Base-by-base conservation (phyloP, 2,888 invertebrate genomes). In the Cephus rjabovi region DNA sequence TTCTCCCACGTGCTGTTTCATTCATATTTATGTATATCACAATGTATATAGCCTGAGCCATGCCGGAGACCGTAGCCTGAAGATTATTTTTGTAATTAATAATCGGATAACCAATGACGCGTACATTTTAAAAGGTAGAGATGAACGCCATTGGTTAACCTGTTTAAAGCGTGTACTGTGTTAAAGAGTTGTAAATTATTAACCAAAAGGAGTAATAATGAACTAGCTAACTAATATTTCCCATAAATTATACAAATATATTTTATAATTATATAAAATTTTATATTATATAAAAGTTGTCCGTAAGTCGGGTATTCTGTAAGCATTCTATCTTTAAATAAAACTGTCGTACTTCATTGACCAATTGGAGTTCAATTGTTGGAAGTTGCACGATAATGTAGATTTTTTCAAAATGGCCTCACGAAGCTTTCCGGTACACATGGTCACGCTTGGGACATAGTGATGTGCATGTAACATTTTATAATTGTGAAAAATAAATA, bases 381-480 rank as follows among this genome's bases (percentile, higher is more conserved):
- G 56, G 23, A 56, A 56, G 56, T 56, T 56, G 56, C 2, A 56
- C 23, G 6, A 23, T 40, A 40, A 23, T 15, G 23, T 23, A 40
- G 0, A 56, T 23, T 56, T 56, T 23, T 56, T 56, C 56, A 56
- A 56, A 23, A 56, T 56, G 56, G 56, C 23, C 2, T 23, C 56
- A 9, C 23, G 9, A 23, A 23, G 56, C 56, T 56, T 71, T 95
- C 94, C 30, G 91, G 94, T 79, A 92, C 92, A 85, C 93, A 90
- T 82, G 83, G 80, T 76, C 74, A 69, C 15, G 75, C 75, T 34
- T 73, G 79, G 80, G 80, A 78, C 78, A 3, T 3, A n/a, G 73
- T 76, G 69, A 23, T 34, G 37, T 75, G 40, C 75, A 77, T 12
- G 71, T 11, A 12, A 71, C 71, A 74, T 77, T 74, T 75, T 34